Evolutionary conservation across 2,113 vertebrate species (phyloP).

Genomic region (Aldabrachelys gigantea): DNA sequence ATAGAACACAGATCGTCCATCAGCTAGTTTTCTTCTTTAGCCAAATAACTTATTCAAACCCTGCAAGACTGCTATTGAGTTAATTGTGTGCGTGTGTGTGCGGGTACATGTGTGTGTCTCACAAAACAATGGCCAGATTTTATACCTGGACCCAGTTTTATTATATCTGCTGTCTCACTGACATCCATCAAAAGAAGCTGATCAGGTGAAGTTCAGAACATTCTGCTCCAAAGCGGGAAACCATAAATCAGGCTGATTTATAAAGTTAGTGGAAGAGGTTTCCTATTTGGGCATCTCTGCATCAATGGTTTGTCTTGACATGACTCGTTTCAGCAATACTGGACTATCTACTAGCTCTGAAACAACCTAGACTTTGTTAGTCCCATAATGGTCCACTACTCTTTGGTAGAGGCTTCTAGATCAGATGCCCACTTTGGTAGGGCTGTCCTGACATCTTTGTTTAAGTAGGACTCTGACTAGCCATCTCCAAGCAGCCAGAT

Average conservation of each 20-base stretch:
- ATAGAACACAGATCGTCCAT: not conserved
- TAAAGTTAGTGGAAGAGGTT: not conserved
- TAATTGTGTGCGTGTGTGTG: slow-evolving; percentile 25
- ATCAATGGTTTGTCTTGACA: not conserved
- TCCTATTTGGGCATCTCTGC: not conserved
- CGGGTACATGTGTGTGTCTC: too few species aligned
- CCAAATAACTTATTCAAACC: slow-evolving; percentile 43
- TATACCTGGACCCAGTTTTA: not conserved
- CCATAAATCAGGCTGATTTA: not conserved
- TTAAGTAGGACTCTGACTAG: not conserved
- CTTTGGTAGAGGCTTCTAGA: not conserved
- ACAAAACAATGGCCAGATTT: not conserved
- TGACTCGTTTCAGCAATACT: not conserved
- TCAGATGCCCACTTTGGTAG: not conserved
- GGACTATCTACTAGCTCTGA: not conserved
- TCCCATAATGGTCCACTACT: not conserved
- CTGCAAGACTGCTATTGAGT: slow-evolving; percentile 36
- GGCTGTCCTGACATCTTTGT: not conserved
- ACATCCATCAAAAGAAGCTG: not conserved
- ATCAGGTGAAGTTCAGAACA: not conserved
- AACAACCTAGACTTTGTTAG: not conserved
- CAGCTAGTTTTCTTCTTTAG: slow-evolving; percentile 13
- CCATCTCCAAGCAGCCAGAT: not conserved
- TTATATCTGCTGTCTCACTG: not conserved
- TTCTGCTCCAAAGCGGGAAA: not conserved